Base-by-base conservation (phyloP, 1,140 invertebrate genomes). In the Drosophila navojoa region DNA sequence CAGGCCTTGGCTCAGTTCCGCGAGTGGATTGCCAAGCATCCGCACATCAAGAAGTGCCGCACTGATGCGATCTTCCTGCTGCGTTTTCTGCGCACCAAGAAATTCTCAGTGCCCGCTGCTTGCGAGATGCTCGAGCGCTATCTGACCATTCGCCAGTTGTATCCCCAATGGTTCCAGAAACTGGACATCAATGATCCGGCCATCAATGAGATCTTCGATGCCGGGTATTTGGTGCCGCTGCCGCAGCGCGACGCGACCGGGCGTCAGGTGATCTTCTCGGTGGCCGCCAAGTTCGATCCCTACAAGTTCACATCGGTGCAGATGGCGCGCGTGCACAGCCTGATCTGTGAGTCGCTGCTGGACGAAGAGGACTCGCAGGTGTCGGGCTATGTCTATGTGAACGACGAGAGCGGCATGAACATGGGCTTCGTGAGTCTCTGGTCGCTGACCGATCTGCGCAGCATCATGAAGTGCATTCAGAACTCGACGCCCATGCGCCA, bases 401-500 rank as follows among this genome's bases (percentile, higher is more conserved):
- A 97, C 75, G 97, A 97, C 86, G 96, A 97, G 80, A 95, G 95
- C 47, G 96, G 96, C 42, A 94, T 97, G 86, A 95, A 95, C 60
- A 96, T 97, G 95, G 95, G 95, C 1, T 96, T 97, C 76, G 93
- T 97, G 2, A 96, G 95, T 59, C 93, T 97, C 0, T 97, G 96
- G 96, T 96, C 96, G 0, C 92, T 97, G 3, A 95, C 93, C 27
- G 96, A 97, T 81, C 94, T 97, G 44, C 93, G 95, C 52, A 95
- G 96, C 80, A 95, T 97, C 92, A 91, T 96, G 32, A 94, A 95
- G 81, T 97, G 96, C 92, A 95, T 97, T 84, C 96, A 96, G 95
- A 97, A 96, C 91, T 96, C 96, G 1, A 95, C 96, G n/a, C 97
- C 97, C 1, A 96, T 97, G 94, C 93, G 96, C 11, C 96, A 97